Percentiles rank a stretch among this genome's conserved stretches.
phyloP scores from a whole-genome alignment of 2,797 vertebrate genomes.

The Notoglanidium macrostoma region DNA sequence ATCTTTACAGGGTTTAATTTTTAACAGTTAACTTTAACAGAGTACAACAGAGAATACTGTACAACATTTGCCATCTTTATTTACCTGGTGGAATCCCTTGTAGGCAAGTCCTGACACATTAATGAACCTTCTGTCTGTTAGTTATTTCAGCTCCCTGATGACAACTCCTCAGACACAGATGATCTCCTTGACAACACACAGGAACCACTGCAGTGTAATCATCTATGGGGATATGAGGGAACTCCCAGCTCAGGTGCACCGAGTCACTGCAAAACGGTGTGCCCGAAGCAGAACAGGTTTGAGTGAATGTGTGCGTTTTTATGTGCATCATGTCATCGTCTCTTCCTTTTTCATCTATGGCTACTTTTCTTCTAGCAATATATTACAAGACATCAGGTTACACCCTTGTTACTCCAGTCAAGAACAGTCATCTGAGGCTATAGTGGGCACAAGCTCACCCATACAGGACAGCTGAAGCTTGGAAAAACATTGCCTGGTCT shows the following conservation, averaged over 20 bases:
- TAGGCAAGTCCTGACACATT: slow-evolving; percentile 36
- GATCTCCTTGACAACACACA: slow-evolving; percentile 37
- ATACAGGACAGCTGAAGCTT: neutral
- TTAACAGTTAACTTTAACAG: neutral
- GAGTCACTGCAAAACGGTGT: slow-evolving; percentile 38
- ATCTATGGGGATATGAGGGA: slow-evolving; percentile 16
- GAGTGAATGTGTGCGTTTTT: neutral
- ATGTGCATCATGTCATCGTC: neutral
- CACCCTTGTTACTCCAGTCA: neutral
- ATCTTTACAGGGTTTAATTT: neutral
- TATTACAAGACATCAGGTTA: neutral
- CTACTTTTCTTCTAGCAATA: neutral
- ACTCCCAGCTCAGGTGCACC: slow-evolving; percentile 46
- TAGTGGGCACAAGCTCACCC: neutral
- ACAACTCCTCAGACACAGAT: slow-evolving; percentile 52
- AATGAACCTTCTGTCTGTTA: slow-evolving; percentile 11
- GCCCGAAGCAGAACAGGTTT: slow-evolving; percentile 58
- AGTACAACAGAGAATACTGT: neutral
- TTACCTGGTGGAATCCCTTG: slow-evolving; percentile 8
- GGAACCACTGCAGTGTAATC: slow-evolving; percentile 33
- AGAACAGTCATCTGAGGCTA: neutral
- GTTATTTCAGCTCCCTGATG: slow-evolving; percentile 43
- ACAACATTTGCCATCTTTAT: neutral
- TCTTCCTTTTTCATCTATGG: neutral
- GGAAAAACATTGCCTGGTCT: neutral